A percentile compares a stretch with the other conserved stretches of the same genome.
phyloP scores from a whole-genome alignment of 1,140 invertebrate genomes.

The Drosophila bifasciata region DNA sequence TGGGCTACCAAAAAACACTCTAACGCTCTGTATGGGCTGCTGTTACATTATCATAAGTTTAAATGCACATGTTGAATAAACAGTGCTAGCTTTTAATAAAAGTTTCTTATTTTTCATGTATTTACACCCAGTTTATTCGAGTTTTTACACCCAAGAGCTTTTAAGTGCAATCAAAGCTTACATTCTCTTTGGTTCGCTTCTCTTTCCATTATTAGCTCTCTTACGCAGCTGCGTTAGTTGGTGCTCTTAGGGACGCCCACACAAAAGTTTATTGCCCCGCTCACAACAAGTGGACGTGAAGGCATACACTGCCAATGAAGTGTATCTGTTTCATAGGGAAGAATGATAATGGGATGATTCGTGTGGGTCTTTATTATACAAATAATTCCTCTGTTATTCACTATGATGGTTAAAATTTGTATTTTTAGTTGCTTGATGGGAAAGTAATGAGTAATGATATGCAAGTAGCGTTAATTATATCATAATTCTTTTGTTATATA shows the following conservation, averaged over 20 bases:
- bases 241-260: constrained; percentile 61
- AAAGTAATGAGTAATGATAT: too few relatives aligned
- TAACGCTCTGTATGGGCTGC: not conserved
- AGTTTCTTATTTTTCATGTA: constrained; percentile 1
- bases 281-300: constrained; percentile 53
- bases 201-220: constrained; percentile 13
- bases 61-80: constrained; percentile 7
- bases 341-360: too few relatives aligned
- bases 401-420: too few relatives aligned
- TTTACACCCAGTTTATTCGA: constrained; percentile 30
- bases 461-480: too few relatives aligned
- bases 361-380: not conserved
- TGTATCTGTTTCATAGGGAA: constrained; percentile 4
- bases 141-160: constrained; percentile 14
- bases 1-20: not conserved
- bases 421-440: too few relatives aligned
- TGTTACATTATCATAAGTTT: constrained; percentile 4
- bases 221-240: constrained; percentile 10
- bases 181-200: not conserved
- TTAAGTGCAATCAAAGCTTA: constrained; percentile 4
- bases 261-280: constrained; percentile 71
- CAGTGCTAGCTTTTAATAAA: constrained; percentile 30
- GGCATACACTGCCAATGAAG: constrained; percentile 12
- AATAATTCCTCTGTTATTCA: too few relatives aligned
- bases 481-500: too few relatives aligned